Evolutionary conservation across 2,888 invertebrate species (phyloP), one percentile per base, ranked within the genome.

Genomic region (Galerucella calmariensis): DNA sequence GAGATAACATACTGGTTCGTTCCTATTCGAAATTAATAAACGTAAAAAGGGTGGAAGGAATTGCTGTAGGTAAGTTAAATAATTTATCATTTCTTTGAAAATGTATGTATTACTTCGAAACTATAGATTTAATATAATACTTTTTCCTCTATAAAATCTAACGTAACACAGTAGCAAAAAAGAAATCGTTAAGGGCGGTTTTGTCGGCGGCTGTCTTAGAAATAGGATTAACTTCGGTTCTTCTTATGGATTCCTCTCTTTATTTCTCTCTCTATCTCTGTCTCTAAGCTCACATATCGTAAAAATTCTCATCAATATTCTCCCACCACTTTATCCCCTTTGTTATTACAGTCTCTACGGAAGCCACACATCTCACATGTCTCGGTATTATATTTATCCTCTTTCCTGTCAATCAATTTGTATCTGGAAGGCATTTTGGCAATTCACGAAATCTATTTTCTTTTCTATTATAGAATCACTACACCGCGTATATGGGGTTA

Each of bases 311-410:
- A 78, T 75, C 78, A 79, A 78, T 79, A 79, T 79, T 80, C 76
- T 76, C 48, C 65, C 51, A 53, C 63, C 58, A 46, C 65, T 51
- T 8, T 3, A 53, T 56, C 59, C 59, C 44, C 69, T 48, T 68
- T 75, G 81, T 83, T 83, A 80, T 83, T 83, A 82, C 83, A 83
- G 82, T 82, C 82, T 82, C 82, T 83, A 82, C 81, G 82, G 82
- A 83, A 83, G 82, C 80, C 81, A 81, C 81, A 81, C 77, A 81
- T 80, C 73, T 68, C 74, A 68, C 77, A 75, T 72, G 78, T 78
- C 77, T 79, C 71, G 75, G 35, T 75, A 66, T 79, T 79, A 75
- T 75, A 74, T 67, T 68, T 71, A 69, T 77, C 71, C 73, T 73
- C 77, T 69, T 72, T 74, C 69, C 72, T 74, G 75, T 78, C 79